Evolutionary conservation across 23 tunicate genomes (phyloP).

Genomic region (Oikopleura dioica): DNA sequence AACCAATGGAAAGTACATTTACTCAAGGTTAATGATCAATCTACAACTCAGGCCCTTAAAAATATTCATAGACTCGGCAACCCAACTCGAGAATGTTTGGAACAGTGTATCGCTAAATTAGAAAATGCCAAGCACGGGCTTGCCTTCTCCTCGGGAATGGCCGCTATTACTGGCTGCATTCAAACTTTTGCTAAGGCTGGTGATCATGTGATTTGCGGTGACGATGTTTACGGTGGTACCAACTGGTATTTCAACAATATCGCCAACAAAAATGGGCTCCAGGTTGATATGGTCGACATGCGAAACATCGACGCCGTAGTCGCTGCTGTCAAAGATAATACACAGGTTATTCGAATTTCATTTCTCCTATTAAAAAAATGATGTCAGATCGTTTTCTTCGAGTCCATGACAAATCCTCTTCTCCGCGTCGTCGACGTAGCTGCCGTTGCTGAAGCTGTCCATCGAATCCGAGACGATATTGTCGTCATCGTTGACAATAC

Average conservation of each 20-base stretch:
- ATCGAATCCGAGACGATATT: constrained; percentile 18
- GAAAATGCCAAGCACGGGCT: constrained; percentile 5
- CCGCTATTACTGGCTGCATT: neutral
- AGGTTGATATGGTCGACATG: neutral
- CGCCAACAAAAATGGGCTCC: neutral
- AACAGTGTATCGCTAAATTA: constrained; percentile 4
- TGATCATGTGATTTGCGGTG: neutral
- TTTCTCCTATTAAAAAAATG: too few species aligned
- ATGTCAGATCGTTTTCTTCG: constrained; percentile 68
- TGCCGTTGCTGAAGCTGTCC: constrained; percentile 35
- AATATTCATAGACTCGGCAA: constrained; percentile 12
- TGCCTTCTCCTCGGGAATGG: neutral
- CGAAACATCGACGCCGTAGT: neutral
- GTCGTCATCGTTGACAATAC: constrained; percentile 67
- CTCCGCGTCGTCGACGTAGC: constrained; percentile 60
- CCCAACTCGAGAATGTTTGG: constrained; percentile 3
- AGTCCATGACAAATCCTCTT: constrained; percentile 78
- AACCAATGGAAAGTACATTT: too few species aligned
- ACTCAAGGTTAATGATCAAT: too few species aligned
- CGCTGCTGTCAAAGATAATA: neutral
- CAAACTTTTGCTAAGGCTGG: neutral
- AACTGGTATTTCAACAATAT: neutral
- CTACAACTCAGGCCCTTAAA: too few species aligned
- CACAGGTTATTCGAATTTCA: too few species aligned
- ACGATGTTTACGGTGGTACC: constrained; percentile 14